phyloP scores from a whole-genome alignment of 2,888 invertebrate genomes.

The Trissoscelio sp. region DNA sequence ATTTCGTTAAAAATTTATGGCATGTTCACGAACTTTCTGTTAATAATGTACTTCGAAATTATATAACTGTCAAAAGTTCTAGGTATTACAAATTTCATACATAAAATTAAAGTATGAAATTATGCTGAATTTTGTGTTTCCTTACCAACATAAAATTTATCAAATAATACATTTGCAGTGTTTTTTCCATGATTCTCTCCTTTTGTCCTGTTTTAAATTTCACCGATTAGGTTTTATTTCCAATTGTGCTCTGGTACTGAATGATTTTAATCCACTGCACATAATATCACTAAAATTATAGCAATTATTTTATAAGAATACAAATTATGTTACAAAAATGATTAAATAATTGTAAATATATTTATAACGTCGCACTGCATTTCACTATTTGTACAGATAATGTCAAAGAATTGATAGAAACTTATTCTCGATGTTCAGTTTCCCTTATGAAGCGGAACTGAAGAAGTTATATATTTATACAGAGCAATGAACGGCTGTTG shows the following conservation, averaged over 20 bases:
- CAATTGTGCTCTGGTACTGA: no score
- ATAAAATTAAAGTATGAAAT: no score
- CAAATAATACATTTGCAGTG: not conserved
- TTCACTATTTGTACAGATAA: not conserved
- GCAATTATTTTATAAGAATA: not conserved
- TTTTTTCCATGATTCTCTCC: not conserved
- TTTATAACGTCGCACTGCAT: not conserved
- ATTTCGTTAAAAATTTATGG: no score
- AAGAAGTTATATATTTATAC: not conserved
- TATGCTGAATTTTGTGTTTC: no score
- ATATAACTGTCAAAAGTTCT: no score
- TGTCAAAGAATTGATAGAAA: no score
- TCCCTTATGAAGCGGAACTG: not conserved
- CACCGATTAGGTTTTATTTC: conserved; percentile 9
- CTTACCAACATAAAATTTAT: not conserved
- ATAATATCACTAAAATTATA: not conserved
- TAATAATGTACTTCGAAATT: no score
- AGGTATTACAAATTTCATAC: no score
- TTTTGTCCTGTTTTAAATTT: not conserved
- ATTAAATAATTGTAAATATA: not conserved
- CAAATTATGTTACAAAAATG: not conserved
- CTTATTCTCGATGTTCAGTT: no score
- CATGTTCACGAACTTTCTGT: no score
- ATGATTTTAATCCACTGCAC: conserved; percentile 6
- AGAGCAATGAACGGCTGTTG: not conserved